These are phyloP conservation scores for Tenrec ecaudatus DNA, from an alignment of 2,113 vertebrate genomes.

Conservation along the genomic window DNA sequence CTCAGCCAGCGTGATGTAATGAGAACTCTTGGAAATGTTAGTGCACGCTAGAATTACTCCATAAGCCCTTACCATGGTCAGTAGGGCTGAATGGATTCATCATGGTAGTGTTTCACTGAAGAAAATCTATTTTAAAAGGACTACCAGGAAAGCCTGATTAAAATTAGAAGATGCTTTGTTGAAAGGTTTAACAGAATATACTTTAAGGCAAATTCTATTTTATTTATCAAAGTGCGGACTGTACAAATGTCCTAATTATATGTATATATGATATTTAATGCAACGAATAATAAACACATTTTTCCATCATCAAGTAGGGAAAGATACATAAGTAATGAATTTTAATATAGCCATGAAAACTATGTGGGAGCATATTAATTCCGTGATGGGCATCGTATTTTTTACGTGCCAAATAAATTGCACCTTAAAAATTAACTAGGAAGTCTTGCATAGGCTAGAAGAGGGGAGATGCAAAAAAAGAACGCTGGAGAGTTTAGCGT, in stretches of 20 bases:
- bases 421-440: neutral
- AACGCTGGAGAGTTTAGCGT: too few species aligned
- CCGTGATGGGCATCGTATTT: neutral
- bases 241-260: constrained; percentile 9
- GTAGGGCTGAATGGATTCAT: neutral
- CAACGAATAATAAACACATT: constrained; percentile 9
- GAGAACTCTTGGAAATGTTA: neutral
- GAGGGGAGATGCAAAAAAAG: too few species aligned
- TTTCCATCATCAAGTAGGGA: neutral
- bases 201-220: constrained; percentile 42
- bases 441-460: neutral
- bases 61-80: neutral
- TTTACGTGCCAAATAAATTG: neutral
- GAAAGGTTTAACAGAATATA: constrained; percentile 47
- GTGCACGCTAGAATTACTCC: neutral
- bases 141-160: constrained; percentile 8
- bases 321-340: neutral
- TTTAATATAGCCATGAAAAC: neutral
- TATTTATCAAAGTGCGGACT: constrained; percentile 6
- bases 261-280: neutral
- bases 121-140: neutral
- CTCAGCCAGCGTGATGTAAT: neutral
- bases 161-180: constrained; percentile 19
- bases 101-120: neutral
- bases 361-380: neutral